Evolutionary conservation across 1,140 invertebrate species (phyloP).

Genomic region (Drosophila parabipectinata): DNA sequence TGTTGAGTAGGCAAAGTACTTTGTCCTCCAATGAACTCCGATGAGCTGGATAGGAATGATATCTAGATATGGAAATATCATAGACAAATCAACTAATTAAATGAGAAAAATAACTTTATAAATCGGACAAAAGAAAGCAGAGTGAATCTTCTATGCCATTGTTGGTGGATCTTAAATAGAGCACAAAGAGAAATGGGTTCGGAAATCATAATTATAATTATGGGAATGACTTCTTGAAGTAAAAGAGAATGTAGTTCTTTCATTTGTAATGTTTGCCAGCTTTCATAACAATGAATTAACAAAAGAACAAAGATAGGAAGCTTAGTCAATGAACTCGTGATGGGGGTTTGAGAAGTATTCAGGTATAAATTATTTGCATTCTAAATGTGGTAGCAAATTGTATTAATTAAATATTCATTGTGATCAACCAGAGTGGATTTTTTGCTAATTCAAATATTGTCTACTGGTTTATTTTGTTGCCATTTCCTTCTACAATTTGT

Average conservation of each 20-base stretch:
- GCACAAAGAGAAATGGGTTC: conserved; percentile 27
- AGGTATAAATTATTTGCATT: not conserved
- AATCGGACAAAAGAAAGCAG: conserved; percentile 42
- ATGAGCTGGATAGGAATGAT: conserved; percentile 11
- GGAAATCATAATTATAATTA: conserved; percentile 39
- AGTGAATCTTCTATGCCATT: conserved; percentile 39
- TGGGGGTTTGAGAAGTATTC: not conserved
- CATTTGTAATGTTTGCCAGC: conserved; percentile 4
- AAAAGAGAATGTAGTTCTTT: conserved; percentile 42
- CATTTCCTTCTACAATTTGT: conserved; percentile 24
- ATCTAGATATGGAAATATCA: conserved; percentile 7
- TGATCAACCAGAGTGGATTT: not conserved
- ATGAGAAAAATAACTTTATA: conserved; percentile 29
- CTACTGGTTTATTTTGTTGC: not conserved
- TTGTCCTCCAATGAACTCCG: conserved; percentile 8
- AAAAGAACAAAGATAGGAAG: not conserved
- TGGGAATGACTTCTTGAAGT: conserved; percentile 29
- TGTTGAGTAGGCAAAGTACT: not conserved
- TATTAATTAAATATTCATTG: not conserved
- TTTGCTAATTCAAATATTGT: not conserved
- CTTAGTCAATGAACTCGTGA: conserved; percentile 27
- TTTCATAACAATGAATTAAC: conserved; percentile 17
- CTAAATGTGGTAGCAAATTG: conserved; percentile 2
- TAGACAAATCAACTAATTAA: conserved; percentile 35
- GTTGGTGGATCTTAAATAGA: conserved; percentile 27